Percentiles rank a stretch among this genome's conserved stretches.
These are phyloP conservation scores for Pachyramphus minor DNA, from an alignment of 2,113 vertebrate species.

Conservation along the genomic window DNA sequence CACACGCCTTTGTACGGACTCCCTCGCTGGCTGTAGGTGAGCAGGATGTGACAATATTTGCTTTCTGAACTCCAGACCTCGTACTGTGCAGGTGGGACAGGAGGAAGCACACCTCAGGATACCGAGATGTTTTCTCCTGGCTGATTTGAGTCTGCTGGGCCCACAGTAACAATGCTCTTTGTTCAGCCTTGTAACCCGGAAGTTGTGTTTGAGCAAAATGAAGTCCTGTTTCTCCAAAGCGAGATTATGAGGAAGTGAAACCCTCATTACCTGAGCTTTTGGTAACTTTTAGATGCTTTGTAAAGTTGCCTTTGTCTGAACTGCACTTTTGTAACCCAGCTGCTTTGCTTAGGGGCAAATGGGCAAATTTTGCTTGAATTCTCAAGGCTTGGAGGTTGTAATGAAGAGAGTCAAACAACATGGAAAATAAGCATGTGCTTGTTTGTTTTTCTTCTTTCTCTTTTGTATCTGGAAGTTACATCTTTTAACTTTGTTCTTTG, in stretches of 20 bases:
- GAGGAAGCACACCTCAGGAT: background rate
- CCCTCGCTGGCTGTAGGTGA: background rate
- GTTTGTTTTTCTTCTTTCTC: background rate
- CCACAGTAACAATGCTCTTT: background rate
- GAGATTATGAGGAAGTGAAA: background rate
- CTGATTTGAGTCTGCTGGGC: background rate
- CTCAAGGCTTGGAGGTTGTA: background rate
- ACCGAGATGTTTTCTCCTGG: background rate
- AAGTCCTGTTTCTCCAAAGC: background rate
- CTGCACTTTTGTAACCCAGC: fast-evolving
- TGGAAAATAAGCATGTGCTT: background rate
- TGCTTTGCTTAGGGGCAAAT: background rate
- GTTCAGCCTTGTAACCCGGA: background rate
- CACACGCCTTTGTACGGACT: too few species aligned
- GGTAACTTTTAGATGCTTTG: background rate
- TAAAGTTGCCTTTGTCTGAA: background rate
- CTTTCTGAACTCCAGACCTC: background rate
- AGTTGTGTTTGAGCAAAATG: background rate
- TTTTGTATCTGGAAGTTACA: background rate
- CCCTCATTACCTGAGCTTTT: background rate
- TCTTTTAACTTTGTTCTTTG: background rate
- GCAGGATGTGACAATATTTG: background rate
- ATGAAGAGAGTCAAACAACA: background rate
- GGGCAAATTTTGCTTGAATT: background rate
- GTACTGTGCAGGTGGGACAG: background rate